Base-by-base conservation (phyloP, 2,797 vertebrate species). In the Phrynocephalus vlangalii region DNA sequence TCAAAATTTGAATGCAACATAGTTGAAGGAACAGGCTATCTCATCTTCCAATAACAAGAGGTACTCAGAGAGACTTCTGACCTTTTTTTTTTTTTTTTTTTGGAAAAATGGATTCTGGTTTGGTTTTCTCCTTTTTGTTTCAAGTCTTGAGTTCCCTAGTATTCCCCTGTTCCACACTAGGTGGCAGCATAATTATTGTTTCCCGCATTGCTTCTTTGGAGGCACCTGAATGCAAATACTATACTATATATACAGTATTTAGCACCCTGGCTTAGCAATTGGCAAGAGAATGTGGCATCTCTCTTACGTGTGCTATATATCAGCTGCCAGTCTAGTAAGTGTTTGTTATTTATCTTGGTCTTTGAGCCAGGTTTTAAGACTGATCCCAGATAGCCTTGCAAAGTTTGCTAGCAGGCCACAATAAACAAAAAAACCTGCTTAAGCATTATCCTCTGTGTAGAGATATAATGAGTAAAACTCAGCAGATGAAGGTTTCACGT, bases 161-260 rank as follows among this genome's bases (percentile, higher is more conserved):
- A 60, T 75, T 83, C 60, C 4, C 3, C 20, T n/a, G 24, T 52
- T 76, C n/a, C 18, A 68, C 85, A 76, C 73, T 4, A 90, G 82
- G 26, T 90, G 88, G 85, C 76, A 90, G 88, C 85, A 84, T n/a
- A 67, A 44, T 38, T 48, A 83, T 79, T 79, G 33, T 68, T 86
- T 89, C 60, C n/a, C 33, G 71, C 13, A 38, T 66, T 56, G 52
- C 50, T 28, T 78, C 18, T 86, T 4, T 66, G 86, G 90, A 92
- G 72, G 52, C 26, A 28, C 18, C 22, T 15, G 68, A 33, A 73
- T 66, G 38, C 82, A 22, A 20, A 28, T 79, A 50, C 38, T 28
- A 28, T 79, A 50, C 38, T 28, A 38, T 44, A 60, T 22, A 70
- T 48, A 20, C 8, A 68, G 44, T 48, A 22, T 30, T 79, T 18